A percentile compares a stretch with the other conserved stretches of the same genome.
Evolutionary conservation across 2,113 vertebrate species (phyloP).

Genomic region (Apteryx mantelli): DNA sequence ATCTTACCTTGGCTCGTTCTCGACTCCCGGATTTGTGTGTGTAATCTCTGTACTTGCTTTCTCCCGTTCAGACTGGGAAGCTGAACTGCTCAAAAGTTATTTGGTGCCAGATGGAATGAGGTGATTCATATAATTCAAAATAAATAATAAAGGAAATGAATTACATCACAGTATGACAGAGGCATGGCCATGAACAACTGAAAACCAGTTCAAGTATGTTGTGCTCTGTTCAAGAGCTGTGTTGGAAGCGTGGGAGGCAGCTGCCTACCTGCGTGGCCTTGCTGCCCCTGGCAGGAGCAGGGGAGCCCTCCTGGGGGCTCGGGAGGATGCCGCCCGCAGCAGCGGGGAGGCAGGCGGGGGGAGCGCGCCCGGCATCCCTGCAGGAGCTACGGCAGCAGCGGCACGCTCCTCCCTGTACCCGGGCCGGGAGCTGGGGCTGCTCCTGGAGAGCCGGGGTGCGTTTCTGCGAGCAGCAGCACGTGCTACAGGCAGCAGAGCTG

Average conservation of each 20-base stretch:
- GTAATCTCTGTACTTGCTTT: neutral
- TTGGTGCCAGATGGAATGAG: neutral
- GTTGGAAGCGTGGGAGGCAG: neutral
- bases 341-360: too few relatives aligned
- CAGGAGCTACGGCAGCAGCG: neutral
- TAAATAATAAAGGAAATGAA: neutral
- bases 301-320: rapidly evolving
- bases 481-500: neutral
- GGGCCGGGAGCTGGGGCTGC: neutral
- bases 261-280: neutral
- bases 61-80: neutral
- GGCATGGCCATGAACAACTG: neutral
- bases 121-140: neutral
- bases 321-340: neutral
- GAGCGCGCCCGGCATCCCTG: rapidly evolving
- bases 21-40: neutral
- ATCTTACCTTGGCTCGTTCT: neutral
- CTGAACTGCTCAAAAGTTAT: neutral
- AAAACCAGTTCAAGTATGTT: neutral
- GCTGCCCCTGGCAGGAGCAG: neutral
- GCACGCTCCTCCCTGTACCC: too few relatives aligned
- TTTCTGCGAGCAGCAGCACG: neutral
- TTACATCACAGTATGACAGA: neutral
- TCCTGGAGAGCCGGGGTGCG: too few relatives aligned
- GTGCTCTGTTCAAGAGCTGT: neutral